Base-by-base conservation (phyloP, 2,888 invertebrate species). In the Ormyrus pomaceus region DNA sequence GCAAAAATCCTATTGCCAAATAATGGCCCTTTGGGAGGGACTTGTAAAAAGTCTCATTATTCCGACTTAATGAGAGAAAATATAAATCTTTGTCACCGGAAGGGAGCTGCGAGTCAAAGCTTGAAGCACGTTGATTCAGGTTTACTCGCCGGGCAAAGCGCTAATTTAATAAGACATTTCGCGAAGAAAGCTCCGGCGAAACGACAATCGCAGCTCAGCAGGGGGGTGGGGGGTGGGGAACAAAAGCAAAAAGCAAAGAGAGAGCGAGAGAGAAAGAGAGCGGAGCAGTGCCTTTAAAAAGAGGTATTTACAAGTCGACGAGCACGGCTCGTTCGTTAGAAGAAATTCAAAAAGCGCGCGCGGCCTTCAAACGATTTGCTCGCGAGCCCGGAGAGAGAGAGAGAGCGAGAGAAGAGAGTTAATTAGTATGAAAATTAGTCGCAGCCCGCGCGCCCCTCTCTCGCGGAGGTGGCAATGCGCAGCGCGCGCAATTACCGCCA, bases 351-450 rank as follows among this genome's bases (percentile, higher is more conserved):
- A 74, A 64, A 53, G 62, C 55, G 50, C 45, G 10, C 34, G 10
- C 55, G 11, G 2, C 7, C 34, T 7, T 61, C 10, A 73, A 73
- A 72, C 53, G 48, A 64, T 64, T 48, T 64, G 5, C 6, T 3
- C 6, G 9, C 58, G 13, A 34, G n/a, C 34, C 13, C 11, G 11
- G 55, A 11, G 19, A 51, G 34, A 6, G 13, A 13, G 13, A 13
- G 13, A 13, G 19, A 51, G 34, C 10, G 13, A 61, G 55, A 65
- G 73, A 66, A 66, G 66, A 13, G 55, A 46, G 55, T 76, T 77
- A 72, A 80, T 80, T 77, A 80, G 59, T 62, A 68, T 72, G 76
- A 77, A 68, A 80, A 80, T 80, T 76, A 80, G 72, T 68, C 72
- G 71, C 56, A 51, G 61, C 64, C 64, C 51, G 58, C 48, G 13